Evolutionary conservation across 2,888 invertebrate species (phyloP).

Genomic region (Dioctria linearis): DNA sequence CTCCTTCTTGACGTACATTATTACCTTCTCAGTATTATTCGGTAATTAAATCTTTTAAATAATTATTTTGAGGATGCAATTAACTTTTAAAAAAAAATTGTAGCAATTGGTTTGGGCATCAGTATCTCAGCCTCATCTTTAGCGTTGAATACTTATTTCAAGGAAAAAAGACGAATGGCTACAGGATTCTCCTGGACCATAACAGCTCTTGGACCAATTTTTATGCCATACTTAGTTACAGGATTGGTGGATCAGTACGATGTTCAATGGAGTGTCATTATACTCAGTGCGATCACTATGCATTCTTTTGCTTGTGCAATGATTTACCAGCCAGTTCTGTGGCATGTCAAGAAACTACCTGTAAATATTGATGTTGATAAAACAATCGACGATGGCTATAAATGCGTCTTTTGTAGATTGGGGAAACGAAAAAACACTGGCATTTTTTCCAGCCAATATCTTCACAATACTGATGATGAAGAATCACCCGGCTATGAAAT

Average conservation of each 20-base stretch:
- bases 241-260: conserved; percentile 76
- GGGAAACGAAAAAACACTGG: conserved; percentile 63
- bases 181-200: conserved; percentile 81
- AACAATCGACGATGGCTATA: neutral
- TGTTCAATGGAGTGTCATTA: conserved; percentile 77
- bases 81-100: neutral
- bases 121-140: conserved; percentile 80
- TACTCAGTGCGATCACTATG: conserved; percentile 78
- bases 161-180: conserved; percentile 78
- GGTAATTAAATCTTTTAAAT: conserved; percentile 71
- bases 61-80: neutral
- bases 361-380: conserved; percentile 71
- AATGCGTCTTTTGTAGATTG: conserved; percentile 14
- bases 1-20: conserved; percentile 76
- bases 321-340: conserved; percentile 82
- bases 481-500: conserved; percentile 77
- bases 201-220: conserved; percentile 81
- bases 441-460: conserved; percentile 67
- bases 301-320: conserved; percentile 79
- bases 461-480: conserved; percentile 75
- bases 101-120: conserved; percentile 74
- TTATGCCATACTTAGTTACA: conserved; percentile 82
- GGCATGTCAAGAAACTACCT: conserved; percentile 76
- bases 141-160: conserved; percentile 83
- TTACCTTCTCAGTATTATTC: conserved; percentile 79